A percentile compares a stretch with the other conserved stretches of the same genome.
These are phyloP conservation scores for Microcaecilia unicolor DNA, from an alignment of 2,797 vertebrate species.

Conservation along the genomic window DNA sequence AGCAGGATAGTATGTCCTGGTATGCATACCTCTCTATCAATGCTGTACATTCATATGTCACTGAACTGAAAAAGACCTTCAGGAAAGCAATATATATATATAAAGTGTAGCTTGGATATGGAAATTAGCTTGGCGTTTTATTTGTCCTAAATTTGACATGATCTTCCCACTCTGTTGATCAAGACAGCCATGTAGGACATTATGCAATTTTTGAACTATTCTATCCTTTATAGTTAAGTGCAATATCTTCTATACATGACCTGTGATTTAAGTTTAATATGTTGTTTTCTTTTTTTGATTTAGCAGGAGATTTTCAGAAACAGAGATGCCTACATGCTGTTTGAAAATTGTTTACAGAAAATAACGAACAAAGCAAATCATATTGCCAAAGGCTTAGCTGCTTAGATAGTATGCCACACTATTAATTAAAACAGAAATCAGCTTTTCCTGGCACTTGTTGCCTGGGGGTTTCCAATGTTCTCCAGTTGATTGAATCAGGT, in stretches of 20 bases:
- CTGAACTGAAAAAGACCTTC: no score
- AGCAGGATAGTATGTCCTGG: no score
- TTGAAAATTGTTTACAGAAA: slow-evolving; percentile 83
- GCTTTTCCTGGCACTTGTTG: slow-evolving; percentile 66
- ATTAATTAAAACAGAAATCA: slow-evolving; percentile 98
- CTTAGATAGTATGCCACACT: slow-evolving; percentile 80
- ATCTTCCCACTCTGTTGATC: no score
- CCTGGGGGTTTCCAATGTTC: slow-evolving; percentile 89
- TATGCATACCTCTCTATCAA: no score
- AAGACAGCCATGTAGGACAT: no score
- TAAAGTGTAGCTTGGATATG: no score
- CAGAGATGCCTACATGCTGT: slow-evolving; percentile 57
- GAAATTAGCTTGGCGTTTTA: no score
- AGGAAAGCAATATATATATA: no score
- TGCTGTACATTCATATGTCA: no score
- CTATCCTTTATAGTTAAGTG: background rate
- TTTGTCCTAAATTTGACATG: no score
- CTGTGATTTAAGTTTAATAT: slow-evolving; percentile 15
- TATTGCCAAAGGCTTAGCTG: slow-evolving; percentile 74
- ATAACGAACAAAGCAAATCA: slow-evolving; percentile 65
- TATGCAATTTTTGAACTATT: background rate
- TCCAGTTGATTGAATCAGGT: slow-evolving; percentile 98
- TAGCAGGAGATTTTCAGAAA: slow-evolving; percentile 49
- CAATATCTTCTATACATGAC: background rate
- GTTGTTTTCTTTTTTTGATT: slow-evolving; percentile 31